Percentiles rank a stretch among this genome's conserved stretches.
phyloP scores from a whole-genome alignment of 2,113 vertebrate species.

The Odocoileus virginianus region DNA sequence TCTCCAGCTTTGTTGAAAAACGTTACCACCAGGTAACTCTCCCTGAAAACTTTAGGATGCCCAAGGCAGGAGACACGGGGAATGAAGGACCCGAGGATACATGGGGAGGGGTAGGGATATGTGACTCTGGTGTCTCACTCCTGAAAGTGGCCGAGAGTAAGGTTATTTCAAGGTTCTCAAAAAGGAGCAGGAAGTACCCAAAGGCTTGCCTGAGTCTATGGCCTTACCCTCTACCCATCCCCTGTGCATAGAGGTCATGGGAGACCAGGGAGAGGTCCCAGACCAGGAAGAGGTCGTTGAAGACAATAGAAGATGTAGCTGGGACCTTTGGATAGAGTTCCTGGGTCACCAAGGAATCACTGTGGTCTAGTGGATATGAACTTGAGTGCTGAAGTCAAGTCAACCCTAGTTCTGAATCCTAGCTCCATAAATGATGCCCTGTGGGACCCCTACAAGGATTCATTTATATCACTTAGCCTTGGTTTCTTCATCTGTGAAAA shows the following conservation, averaged over 20 bases:
- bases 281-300: background rate
- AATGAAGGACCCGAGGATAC: background rate
- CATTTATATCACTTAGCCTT: background rate
- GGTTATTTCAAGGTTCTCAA: background rate
- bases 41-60: background rate
- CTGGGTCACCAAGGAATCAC: background rate
- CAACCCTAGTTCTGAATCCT: background rate
- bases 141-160: background rate
- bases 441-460: background rate
- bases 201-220: background rate
- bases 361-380: background rate
- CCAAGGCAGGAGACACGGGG: background rate
- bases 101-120: background rate
- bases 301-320: background rate
- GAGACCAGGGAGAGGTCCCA: background rate
- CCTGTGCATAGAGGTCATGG: background rate
- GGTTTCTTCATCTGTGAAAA: background rate
- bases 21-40: background rate
- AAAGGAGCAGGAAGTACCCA: background rate
- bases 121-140: background rate
- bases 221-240: background rate
- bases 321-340: background rate
- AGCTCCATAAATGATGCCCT: background rate
- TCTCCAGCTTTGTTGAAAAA: background rate
- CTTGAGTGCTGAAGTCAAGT: background rate